Percentiles rank a stretch among this genome's conserved stretches.
phyloP scores from a whole-genome alignment of 2,113 vertebrate species.

The Raja brachyura region DNA sequence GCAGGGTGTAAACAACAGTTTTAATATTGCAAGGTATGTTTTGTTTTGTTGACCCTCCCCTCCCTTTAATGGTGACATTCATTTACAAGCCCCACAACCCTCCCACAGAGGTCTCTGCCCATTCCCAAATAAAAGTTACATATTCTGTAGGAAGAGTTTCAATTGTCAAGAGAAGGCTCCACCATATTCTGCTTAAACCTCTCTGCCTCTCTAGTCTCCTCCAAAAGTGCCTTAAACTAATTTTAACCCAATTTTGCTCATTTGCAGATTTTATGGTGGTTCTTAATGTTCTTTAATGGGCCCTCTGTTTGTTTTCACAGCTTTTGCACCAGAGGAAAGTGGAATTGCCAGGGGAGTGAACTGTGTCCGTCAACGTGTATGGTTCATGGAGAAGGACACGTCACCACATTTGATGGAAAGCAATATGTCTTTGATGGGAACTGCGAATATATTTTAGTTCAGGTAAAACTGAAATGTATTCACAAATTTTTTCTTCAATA shows the following conservation, averaged over 20 bases:
- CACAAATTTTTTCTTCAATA: not conserved
- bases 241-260: not conserved
- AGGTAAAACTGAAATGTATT: slow-evolving; percentile 48
- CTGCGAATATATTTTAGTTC: slow-evolving; percentile 66
- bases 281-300: too few species aligned
- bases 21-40: too few species aligned
- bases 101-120: not conserved
- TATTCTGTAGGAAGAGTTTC: not conserved
- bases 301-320: slow-evolving; percentile 44
- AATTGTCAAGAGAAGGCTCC: not conserved
- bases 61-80: too few species aligned
- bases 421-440: slow-evolving; percentile 64
- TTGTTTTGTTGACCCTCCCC: too few species aligned
- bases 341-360: slow-evolving; percentile 54
- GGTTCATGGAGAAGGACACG: slow-evolving; percentile 66
- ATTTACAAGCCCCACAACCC: too few species aligned
- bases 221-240: not conserved
- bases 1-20: too few species aligned
- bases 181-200: not conserved
- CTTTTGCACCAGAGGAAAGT: slow-evolving; percentile 59
- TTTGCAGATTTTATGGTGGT: not conserved
- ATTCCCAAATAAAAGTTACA: not conserved
- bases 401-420: slow-evolving; percentile 66
- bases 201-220: not conserved
- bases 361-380: slow-evolving; percentile 60